Evolutionary conservation across 2,113 vertebrate species (phyloP), one percentile per base, ranked within the genome.

Genomic region (Saguinus imperator): DNA sequence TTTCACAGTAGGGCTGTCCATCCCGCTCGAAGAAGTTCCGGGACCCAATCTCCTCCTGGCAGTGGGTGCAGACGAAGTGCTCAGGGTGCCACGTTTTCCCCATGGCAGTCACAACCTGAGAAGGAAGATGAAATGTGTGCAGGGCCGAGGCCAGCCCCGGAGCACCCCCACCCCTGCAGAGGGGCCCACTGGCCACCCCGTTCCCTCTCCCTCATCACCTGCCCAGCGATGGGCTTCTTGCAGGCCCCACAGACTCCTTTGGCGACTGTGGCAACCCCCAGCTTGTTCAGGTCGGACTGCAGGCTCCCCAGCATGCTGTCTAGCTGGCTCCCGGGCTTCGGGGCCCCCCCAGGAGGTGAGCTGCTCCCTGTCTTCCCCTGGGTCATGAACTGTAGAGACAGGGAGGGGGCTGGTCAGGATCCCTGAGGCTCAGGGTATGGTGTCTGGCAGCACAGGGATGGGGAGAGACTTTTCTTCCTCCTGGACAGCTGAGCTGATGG

Each of bases 11-110:
- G 25, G 99, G 99, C 98, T 99, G 99, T 2, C 99, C 99, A 0
- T 99, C 99, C 11, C 99, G 98, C 98, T 99, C 99, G 72, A 99
- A 99, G 98, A 99, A 99, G 98, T 99, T 99, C 93, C 99, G 99
- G 5, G 99, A 99, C 16, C 99, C 99, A 0, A 99, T 99, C 98
- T 99, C 99, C 95, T 99, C 99, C 97, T 99, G 99, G 98, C 99
- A 99, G 98, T 99, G 99, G 61, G 99, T 99, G 98, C 99, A 99
- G 97, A 99, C 99, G 16, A 99, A 99, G 98, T 99, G 99, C 94
- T 99, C 99, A 0, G 99, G 99, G 97, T 99, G 99, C 99, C 99
- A 99, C 0, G 99, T 99, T 96, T 99, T 99, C 81, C 99, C 99
- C 99, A 99, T 99, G 45, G 99, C 99, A 0, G 99, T 99, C 96